Conservation (phyloP, 2,113 vertebrate species). For the Xenotilapia leptura region DNA sequence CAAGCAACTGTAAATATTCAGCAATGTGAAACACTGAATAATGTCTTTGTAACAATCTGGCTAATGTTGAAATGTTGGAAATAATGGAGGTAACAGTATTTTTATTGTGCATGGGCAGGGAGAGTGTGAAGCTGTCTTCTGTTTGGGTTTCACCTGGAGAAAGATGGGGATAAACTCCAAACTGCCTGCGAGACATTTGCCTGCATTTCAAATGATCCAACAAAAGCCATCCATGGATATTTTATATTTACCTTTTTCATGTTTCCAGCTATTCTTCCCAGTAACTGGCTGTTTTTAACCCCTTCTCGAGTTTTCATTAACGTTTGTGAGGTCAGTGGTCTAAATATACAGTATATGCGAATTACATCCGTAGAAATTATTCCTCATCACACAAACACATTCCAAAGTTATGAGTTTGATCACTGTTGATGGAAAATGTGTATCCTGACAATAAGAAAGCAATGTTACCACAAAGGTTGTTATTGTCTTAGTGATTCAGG, state of each 20-base stretch:
- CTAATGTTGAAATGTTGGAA: slow-evolving; percentile 4
- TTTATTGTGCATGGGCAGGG: background rate
- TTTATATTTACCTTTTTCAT: background rate
- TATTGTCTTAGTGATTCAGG: background rate
- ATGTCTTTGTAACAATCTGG: slow-evolving; percentile 54
- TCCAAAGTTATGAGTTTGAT: background rate
- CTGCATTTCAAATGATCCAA: background rate
- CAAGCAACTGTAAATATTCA: slow-evolving; percentile 54
- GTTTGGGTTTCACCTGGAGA: background rate
- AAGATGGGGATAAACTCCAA: background rate
- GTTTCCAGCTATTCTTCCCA: background rate
- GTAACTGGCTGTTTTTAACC: background rate
- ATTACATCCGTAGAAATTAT: background rate
- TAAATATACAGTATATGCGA: background rate
- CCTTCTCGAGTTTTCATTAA: background rate
- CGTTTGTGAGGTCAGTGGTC: background rate
- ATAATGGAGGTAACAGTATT: background rate
- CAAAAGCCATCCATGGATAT: background rate
- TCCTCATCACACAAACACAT: background rate
- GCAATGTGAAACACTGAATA: slow-evolving; percentile 46
- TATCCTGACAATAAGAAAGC: background rate
- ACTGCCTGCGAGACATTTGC: background rate
- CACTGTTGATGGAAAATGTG: background rate
- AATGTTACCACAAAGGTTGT: background rate
- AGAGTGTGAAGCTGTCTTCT: background rate